Percentiles rank a stretch among this genome's conserved stretches.
These are phyloP conservation scores for Hippoglossus hippoglossus DNA, from an alignment of 2,797 vertebrate species.

Conservation along the genomic window DNA sequence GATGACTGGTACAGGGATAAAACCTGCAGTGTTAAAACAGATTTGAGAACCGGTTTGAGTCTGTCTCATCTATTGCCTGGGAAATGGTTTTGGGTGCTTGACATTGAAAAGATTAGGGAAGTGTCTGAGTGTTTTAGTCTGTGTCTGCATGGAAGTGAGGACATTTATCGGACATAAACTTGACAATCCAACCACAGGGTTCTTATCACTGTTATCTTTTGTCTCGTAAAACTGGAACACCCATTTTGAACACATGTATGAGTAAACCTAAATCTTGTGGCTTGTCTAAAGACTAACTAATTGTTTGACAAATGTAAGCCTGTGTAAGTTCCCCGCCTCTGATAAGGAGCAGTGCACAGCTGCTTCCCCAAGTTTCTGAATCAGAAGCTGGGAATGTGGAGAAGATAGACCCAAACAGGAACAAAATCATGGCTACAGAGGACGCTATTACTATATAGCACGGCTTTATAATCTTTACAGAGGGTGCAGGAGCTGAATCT, in stretches of 20 bases:
- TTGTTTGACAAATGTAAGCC: too few relatives aligned
- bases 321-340: too few relatives aligned
- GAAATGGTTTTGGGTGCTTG: background rate
- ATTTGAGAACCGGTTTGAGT: background rate
- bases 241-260: background rate
- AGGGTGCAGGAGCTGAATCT: background rate
- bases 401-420: background rate
- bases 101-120: too few relatives aligned
- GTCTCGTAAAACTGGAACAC: background rate
- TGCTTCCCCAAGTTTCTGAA: too few relatives aligned
- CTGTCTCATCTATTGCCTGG: background rate
- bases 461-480: background rate
- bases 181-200: background rate
- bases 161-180: background rate
- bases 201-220: too few relatives aligned
- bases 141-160: too few relatives aligned
- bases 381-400: background rate
- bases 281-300: too few relatives aligned
- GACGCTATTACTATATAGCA: background rate
- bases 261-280: background rate
- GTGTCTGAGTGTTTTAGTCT: too few relatives aligned
- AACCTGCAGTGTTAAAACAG: conserved; percentile 36
- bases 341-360: too few relatives aligned
- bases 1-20: background rate
- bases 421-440: background rate